Conservation (phyloP, 2,113 vertebrate species). For the Tympanuchus pallidicinctus region DNA sequence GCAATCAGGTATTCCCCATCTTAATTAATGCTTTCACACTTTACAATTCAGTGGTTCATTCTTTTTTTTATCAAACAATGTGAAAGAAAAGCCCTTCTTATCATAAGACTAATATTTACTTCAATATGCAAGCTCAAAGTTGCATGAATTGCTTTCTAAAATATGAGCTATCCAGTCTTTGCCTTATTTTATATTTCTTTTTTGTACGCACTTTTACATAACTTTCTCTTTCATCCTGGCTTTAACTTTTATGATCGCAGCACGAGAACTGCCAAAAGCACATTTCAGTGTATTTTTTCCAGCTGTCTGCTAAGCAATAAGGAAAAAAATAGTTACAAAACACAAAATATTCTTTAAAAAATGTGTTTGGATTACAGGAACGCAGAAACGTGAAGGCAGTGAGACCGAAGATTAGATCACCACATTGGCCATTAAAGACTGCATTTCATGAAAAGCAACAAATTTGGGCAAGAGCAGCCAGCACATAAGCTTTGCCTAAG, state of each 20-base stretch:
- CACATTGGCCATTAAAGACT: neutral
- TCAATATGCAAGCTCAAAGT: neutral
- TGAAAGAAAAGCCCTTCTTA: neutral
- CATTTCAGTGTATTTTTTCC: neutral
- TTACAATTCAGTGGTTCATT: neutral
- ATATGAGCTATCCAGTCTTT: neutral
- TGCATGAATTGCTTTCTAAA: neutral
- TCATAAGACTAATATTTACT: neutral
- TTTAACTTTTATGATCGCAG: constrained; percentile 3
- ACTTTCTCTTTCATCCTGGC: constrained; percentile 11
- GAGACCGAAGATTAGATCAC: neutral
- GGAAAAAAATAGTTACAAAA: neutral
- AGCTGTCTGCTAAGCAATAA: neutral
- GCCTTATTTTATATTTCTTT: neutral
- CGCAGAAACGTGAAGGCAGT: neutral
- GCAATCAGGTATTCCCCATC: neutral
- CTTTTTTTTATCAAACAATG: neutral
- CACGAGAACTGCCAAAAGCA: neutral
- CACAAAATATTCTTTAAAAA: neutral
- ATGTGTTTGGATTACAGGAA: neutral
- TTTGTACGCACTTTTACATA: neutral
- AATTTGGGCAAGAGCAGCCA: neutral
- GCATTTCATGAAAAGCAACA: neutral
- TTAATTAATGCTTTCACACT: neutral
- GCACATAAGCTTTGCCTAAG: neutral